Evolutionary conservation across 2,113 vertebrate species (phyloP).

Genomic region (Hyperopisus bebe): DNA sequence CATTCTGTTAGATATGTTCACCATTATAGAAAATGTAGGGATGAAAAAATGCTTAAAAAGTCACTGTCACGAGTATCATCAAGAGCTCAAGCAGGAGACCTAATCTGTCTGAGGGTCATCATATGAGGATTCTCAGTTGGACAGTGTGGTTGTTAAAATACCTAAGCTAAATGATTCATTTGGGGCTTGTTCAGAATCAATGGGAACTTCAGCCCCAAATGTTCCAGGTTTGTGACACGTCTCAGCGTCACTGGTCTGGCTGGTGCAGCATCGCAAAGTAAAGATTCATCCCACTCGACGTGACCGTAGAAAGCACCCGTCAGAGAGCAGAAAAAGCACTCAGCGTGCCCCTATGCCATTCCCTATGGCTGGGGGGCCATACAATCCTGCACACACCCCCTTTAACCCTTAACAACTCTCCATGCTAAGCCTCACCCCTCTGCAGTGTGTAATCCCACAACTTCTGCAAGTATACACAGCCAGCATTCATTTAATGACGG

Average conservation of each 20-base stretch:
- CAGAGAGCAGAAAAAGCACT: conserved; percentile 18
- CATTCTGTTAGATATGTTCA: neutral
- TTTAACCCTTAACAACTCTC: conserved; percentile 33
- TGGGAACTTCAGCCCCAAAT: neutral
- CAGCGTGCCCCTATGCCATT: conserved; percentile 40
- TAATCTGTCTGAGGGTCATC: neutral
- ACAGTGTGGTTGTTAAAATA: neutral
- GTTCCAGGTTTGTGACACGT: neutral
- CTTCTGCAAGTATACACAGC: neutral
- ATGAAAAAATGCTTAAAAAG: neutral
- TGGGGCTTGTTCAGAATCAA: neutral
- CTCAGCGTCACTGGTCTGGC: neutral
- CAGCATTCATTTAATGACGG: neutral
- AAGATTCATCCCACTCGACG: neutral
- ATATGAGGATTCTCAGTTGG: neutral
- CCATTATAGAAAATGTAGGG: neutral
- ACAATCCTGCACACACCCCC: conserved; percentile 26
- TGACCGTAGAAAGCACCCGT: neutral
- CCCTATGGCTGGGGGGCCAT: conserved; percentile 37
- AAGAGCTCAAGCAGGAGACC: neutral
- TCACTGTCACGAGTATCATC: neutral
- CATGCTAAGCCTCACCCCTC: conserved; percentile 36
- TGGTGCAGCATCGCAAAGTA: neutral
- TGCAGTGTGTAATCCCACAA: conserved; percentile 32
- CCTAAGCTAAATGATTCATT: neutral